A percentile compares a stretch with the other conserved stretches of the same genome.
Conservation (phyloP, 1,140 invertebrate genomes). For the Phenacoccus solenopsis region DNA sequence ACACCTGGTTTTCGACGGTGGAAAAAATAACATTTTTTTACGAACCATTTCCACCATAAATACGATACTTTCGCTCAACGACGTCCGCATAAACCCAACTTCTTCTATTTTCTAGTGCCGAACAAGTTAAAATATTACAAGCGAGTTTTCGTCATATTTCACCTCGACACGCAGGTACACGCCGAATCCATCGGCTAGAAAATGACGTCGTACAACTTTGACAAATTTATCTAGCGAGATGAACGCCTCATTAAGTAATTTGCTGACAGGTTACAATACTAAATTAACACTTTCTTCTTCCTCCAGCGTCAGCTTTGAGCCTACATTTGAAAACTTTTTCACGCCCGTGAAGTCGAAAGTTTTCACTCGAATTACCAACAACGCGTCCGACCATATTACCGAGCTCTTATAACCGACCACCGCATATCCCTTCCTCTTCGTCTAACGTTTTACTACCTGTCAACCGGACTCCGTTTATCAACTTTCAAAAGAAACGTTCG, state of each 20-base stretch:
- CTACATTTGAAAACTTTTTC: neutral
- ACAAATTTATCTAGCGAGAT: neutral
- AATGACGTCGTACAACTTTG: neutral
- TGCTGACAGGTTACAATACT: slow-evolving; percentile 1
- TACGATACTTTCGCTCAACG: neutral
- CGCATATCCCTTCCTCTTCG: neutral
- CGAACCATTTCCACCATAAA: neutral
- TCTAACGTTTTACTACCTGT: neutral
- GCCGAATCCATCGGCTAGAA: neutral
- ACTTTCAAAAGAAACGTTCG: neutral
- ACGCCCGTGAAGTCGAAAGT: neutral
- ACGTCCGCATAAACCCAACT: neutral
- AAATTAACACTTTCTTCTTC: neutral
- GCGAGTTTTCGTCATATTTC: neutral
- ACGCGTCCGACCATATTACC: neutral
- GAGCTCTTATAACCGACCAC: neutral
- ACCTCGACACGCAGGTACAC: too few species aligned
- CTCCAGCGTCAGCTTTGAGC: neutral
- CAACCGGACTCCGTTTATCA: neutral
- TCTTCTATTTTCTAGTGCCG: neutral
- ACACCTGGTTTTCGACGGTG: neutral
- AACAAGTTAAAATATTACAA: neutral
- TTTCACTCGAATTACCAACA: neutral
- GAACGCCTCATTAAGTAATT: slow-evolving; percentile 1
- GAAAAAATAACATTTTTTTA: neutral